Evolutionary conservation across 2,888 invertebrate genomes (phyloP).

Genomic region (Vanessa cardui): DNA sequence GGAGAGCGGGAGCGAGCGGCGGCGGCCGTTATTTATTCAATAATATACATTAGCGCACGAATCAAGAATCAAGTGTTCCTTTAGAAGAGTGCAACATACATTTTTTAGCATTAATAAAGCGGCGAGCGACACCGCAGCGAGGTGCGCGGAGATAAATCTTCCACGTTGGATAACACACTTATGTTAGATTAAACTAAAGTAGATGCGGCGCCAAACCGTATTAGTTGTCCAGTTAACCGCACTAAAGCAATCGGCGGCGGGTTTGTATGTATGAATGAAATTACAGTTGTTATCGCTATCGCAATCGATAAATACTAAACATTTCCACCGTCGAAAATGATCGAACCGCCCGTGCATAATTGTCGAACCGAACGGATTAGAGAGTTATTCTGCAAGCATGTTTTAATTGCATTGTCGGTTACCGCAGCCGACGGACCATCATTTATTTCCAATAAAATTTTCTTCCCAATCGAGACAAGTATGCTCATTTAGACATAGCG

Average conservation of each 20-base stretch:
- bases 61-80: slow-evolving; percentile 9
- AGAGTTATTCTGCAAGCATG: slow-evolving; percentile 1
- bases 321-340: not conserved
- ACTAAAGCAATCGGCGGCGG: not conserved
- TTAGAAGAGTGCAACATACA: slow-evolving; percentile 16
- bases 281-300: not conserved
- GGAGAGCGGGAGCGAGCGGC: too few relatives aligned
- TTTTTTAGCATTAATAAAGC: slow-evolving; percentile 19
- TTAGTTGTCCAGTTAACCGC: not conserved
- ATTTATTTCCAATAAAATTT: too few relatives aligned
- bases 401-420: not conserved
- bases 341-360: not conserved
- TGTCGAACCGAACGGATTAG: not conserved
- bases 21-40: too few relatives aligned
- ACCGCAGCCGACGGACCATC: not conserved
- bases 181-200: not conserved
- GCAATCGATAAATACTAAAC: not conserved
- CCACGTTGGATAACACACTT: too few relatives aligned
- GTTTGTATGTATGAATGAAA: not conserved
- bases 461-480: too few relatives aligned
- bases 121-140: not conserved
- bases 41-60: not conserved
- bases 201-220: not conserved
- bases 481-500: too few relatives aligned
- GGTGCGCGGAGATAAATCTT: not conserved